Percentiles rank a stretch among this genome's conserved stretches.
Evolutionary conservation across 2,113 vertebrate genomes (phyloP).

Genomic region (Malurus alboscapulatus): DNA sequence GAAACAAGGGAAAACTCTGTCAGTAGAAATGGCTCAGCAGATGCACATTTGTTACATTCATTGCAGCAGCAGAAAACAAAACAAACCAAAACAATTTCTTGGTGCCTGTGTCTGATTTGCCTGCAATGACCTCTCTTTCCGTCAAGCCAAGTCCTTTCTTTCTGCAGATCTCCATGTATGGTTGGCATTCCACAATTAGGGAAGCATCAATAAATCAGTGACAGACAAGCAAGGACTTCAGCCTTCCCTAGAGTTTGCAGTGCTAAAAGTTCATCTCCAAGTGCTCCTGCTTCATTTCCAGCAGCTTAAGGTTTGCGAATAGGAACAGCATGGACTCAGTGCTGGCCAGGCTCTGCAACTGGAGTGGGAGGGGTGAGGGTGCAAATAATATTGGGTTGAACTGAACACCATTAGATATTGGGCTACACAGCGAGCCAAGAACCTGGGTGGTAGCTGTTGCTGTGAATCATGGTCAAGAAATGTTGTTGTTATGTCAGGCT

Average conservation of each 20-base stretch:
- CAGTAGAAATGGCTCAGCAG: conserved; percentile 17
- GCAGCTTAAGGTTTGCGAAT: background rate
- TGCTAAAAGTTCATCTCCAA: conserved; percentile 39
- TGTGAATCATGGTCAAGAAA: conserved; percentile 52
- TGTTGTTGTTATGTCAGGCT: conserved; percentile 30
- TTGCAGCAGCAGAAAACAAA: conserved; percentile 28
- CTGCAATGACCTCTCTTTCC: conserved; percentile 48
- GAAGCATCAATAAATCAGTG: conserved; percentile 49
- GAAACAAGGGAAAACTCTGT: conserved; percentile 50
- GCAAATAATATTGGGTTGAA: background rate
- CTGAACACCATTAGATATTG: background rate
- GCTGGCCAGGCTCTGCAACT: background rate
- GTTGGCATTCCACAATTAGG: conserved; percentile 41
- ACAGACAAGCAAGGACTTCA: background rate
- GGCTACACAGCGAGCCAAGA: background rate
- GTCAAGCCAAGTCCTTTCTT: conserved; percentile 43
- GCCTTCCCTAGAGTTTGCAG: background rate
- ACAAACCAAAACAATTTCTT: conserved; percentile 18
- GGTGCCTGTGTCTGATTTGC: conserved; percentile 48
- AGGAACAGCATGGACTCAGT: background rate
- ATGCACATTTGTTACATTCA: conserved; percentile 38
- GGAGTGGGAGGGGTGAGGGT: background rate
- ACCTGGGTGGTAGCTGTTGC: conserved; percentile 55
- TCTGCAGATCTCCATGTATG: conserved; percentile 54
- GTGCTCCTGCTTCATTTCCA: conserved; percentile 22